Percentiles rank a stretch among this genome's conserved stretches.
phyloP scores from a whole-genome alignment of 2,113 vertebrate genomes.

The Arizona elegans region DNA sequence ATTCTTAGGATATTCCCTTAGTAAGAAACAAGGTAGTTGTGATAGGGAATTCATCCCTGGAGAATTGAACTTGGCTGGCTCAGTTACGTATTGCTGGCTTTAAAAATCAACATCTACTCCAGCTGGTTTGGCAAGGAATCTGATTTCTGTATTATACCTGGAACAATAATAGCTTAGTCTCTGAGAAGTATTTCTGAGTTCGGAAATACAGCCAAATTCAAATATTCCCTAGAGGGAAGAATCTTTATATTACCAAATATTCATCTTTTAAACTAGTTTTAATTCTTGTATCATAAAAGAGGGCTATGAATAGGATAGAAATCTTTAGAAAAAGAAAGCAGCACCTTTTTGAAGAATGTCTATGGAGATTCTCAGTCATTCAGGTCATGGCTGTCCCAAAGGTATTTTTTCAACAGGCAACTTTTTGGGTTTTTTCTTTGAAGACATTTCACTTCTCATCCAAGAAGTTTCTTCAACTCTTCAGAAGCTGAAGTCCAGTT shows the following conservation, averaged over 20 bases:
- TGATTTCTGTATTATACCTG: background rate
- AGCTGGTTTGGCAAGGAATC: background rate
- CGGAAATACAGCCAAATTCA: background rate
- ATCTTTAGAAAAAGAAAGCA: background rate
- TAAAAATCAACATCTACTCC: background rate
- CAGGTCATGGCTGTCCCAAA: too few relatives aligned
- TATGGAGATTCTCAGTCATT: too few relatives aligned
- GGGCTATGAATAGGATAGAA: background rate
- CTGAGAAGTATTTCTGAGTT: background rate
- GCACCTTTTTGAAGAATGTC: background rate
- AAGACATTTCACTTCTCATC: too few relatives aligned
- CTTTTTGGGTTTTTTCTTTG: too few relatives aligned
- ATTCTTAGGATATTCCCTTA: background rate
- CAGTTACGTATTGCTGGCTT: background rate
- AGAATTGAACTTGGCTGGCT: background rate
- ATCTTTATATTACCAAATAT: background rate
- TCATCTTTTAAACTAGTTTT: background rate
- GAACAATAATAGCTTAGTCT: background rate
- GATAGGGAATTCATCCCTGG: background rate
- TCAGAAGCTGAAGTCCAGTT: too few relatives aligned
- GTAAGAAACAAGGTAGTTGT: background rate
- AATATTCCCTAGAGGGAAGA: background rate
- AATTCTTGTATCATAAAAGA: background rate
- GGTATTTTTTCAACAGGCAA: too few relatives aligned
- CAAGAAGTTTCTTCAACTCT: too few relatives aligned